phyloP scores from a whole-genome alignment of 2,113 vertebrate species.

The Macheiramphus alcinus region DNA sequence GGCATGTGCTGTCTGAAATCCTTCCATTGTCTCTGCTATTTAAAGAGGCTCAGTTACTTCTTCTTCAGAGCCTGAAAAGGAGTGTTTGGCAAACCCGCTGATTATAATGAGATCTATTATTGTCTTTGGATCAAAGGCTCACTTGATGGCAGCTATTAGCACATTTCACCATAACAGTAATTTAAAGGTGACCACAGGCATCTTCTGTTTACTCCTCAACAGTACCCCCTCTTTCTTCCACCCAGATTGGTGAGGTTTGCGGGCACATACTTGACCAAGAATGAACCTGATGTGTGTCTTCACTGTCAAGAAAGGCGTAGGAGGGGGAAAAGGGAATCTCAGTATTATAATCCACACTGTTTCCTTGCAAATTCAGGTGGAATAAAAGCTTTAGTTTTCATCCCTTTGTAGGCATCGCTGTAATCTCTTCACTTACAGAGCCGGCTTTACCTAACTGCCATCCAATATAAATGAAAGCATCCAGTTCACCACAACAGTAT shows the following conservation, averaged over 20 bases:
- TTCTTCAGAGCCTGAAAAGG: conserved; percentile 21
- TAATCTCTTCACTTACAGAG: not conserved
- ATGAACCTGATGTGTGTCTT: conserved; percentile 18
- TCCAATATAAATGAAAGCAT: not conserved
- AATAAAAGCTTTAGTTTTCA: conserved; percentile 6
- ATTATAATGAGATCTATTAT: conserved; percentile 51
- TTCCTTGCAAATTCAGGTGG: conserved; percentile 34
- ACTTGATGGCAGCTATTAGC: conserved; percentile 41
- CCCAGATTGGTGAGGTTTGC: not conserved
- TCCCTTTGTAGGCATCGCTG: not conserved
- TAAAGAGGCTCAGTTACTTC: not conserved
- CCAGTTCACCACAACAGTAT: not conserved
- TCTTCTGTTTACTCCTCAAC: conserved; percentile 41
- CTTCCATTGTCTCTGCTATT: not conserved
- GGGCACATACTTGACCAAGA: conserved; percentile 40
- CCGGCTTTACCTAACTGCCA: not conserved
- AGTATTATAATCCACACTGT: not conserved
- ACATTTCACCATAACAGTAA: conserved; percentile 51
- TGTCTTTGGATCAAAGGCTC: conserved; percentile 52
- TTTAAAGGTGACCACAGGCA: conserved; percentile 51
- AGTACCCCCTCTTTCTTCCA: conserved; percentile 1
- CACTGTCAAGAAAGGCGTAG: conserved; percentile 17
- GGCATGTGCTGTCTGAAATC: conserved; percentile 5
- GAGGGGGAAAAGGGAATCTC: not conserved
- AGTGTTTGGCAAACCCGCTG: not conserved